These are phyloP conservation scores for Coreius guichenoti DNA, from an alignment of 2,797 vertebrate species.

Conservation along the genomic window DNA sequence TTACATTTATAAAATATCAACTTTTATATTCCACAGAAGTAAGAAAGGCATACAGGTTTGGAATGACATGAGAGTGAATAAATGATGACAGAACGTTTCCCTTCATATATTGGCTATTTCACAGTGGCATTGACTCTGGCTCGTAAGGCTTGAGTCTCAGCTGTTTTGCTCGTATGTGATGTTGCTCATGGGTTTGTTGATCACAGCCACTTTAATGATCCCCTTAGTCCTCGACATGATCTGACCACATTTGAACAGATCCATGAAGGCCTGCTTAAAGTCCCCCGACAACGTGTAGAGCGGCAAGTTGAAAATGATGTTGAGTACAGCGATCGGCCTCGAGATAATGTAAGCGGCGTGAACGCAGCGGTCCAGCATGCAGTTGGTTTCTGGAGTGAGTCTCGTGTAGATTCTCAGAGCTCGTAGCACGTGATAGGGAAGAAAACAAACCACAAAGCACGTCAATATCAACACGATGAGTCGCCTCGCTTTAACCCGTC, in stretches of 20 bases:
- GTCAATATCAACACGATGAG: constrained; percentile 68
- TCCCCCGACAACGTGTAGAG: constrained; percentile 73
- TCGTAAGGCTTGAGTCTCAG: not conserved
- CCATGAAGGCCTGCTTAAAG: constrained; percentile 67
- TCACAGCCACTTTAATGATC: not conserved
- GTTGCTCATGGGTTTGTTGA: not conserved
- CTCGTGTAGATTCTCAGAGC: constrained; percentile 61
- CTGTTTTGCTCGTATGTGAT: not conserved
- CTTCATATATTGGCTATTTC: not conserved
- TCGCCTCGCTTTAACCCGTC: constrained; percentile 56
- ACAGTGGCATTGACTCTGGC: not conserved
- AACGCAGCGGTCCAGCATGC: constrained; percentile 21
- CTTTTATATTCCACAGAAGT: not conserved
- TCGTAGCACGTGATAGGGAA: constrained; percentile 71
- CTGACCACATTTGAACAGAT: constrained; percentile 39
- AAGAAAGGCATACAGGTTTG: not conserved
- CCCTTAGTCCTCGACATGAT: not conserved
- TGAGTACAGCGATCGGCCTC: constrained; percentile 72
- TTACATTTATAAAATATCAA: not conserved
- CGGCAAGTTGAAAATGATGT: constrained; percentile 73
- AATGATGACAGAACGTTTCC: not conserved
- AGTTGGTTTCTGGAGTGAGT: accelerated
- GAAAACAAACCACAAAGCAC: constrained; percentile 71
- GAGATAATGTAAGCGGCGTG: constrained; percentile 70
- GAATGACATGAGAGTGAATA: not conserved